phyloP scores from a whole-genome alignment of 2,797 vertebrate genomes.

The Oceanodroma leucorhoa region DNA sequence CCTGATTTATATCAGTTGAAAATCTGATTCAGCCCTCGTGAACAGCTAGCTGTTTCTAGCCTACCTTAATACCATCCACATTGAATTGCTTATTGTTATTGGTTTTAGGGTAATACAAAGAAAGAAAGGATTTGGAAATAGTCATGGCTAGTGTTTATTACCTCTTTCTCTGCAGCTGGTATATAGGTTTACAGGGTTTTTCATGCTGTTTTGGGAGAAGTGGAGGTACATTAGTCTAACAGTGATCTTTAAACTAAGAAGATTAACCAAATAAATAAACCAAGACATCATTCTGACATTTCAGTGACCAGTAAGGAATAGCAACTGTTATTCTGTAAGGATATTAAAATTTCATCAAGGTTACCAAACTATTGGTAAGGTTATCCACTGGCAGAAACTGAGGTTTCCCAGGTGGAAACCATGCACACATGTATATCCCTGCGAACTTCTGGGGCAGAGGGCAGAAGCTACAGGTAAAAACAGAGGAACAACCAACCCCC shows the following conservation, averaged over 20 bases:
- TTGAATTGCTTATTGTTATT: neutral
- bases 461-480: neutral
- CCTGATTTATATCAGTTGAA: neutral
- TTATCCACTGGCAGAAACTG: neutral
- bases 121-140: neutral
- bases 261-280: neutral
- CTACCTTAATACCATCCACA: neutral
- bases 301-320: neutral
- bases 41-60: neutral
- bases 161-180: neutral
- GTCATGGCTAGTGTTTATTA: neutral
- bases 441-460: rapidly evolving
- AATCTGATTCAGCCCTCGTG: neutral
- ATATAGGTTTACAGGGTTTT: neutral
- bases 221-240: neutral
- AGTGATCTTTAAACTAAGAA: neutral
- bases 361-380: neutral
- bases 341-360: neutral
- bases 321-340: neutral
- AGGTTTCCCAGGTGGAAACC: no score
- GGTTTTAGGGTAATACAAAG: neutral
- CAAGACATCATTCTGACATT: neutral
- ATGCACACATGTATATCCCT: neutral
- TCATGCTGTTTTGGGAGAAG: neutral
- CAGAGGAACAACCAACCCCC: neutral